Evolutionary conservation across 2,113 vertebrate genomes (phyloP).

Genomic region (Turnix velox): DNA sequence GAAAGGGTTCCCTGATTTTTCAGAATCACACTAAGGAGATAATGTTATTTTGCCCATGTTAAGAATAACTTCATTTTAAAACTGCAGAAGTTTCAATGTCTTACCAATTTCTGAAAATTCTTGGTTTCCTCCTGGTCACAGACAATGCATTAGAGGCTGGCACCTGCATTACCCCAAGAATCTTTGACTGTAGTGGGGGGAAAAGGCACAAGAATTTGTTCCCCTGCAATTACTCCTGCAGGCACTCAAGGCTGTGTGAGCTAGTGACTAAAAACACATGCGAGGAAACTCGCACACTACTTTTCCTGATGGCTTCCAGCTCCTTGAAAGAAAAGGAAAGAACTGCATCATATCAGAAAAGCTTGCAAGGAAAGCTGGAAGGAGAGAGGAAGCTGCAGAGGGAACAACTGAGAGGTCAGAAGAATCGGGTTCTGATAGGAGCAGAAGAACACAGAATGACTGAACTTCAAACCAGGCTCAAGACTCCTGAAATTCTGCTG

Average conservation of each 20-base stretch:
- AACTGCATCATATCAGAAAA: background rate
- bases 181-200: background rate
- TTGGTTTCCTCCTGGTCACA: background rate
- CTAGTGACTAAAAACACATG: background rate
- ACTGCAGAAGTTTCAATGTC: background rate
- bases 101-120: background rate
- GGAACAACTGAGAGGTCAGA: background rate
- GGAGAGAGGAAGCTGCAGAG: background rate
- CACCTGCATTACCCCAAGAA: background rate
- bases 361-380: background rate
- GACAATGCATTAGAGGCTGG: background rate
- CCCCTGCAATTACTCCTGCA: background rate
- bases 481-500: background rate
- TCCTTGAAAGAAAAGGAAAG: background rate
- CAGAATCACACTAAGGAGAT: background rate
- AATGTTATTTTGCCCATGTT: background rate
- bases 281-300: background rate
- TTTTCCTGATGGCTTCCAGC: background rate
- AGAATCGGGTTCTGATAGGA: background rate
- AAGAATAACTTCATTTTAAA: background rate
- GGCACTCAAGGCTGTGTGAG: background rate
- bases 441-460: fast-evolving
- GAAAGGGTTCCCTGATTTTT: background rate
- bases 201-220: background rate
- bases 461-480: background rate